Evolutionary conservation across 1,140 invertebrate species (phyloP), one percentile per base, ranked within the genome.

Genomic region (Gonioctena quinquepunctata): DNA sequence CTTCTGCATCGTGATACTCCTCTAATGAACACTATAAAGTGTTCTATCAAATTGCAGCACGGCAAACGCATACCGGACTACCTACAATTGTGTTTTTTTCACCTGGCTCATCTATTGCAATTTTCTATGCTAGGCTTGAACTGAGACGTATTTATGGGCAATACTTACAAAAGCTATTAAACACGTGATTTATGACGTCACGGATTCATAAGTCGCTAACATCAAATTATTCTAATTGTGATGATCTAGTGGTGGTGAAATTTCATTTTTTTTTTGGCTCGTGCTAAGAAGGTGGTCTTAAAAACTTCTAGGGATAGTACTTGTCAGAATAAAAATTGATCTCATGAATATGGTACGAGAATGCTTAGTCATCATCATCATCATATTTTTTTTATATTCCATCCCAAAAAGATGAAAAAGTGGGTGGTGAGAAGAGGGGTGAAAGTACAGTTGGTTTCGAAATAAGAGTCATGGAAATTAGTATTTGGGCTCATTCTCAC

Each of bases 21-120:
- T 75, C 69, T 77, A 73, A 77, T 77, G 71, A 71, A 72, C 57
- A 69, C 69, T 69, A 77, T 77, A 77, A 77, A 75, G 70, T 76
- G 73, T 75, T 74, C 70, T 68, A 75, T 76, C 75, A 69, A 73
- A 72, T 74, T 72, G 68, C 26, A 8, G 27, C 33, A 25, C 26
- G 11, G 16, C 33, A 18, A 28, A 16, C 8, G 19, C 19, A 63
- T 19, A 27, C 61, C 33, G n/a, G 22, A 63, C 61, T 63, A 49
- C 61, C 33, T 13, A 33, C 61, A 48, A 63, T 63, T 63, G 61
- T 63, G 61, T 63, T 63, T 50, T 63, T n/a, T 63, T 48, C 33
- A 49, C 61, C 42, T 8, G 8, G 19, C 61, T 28, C 61, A 33
- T 49, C 61, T 63, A 50, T 63, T 50, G 49, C 61, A 63, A 25